A percentile compares a stretch with the other conserved stretches of the same genome.
Conservation (phyloP, 2,888 invertebrate genomes). For the Tachystola acroxantha region DNA sequence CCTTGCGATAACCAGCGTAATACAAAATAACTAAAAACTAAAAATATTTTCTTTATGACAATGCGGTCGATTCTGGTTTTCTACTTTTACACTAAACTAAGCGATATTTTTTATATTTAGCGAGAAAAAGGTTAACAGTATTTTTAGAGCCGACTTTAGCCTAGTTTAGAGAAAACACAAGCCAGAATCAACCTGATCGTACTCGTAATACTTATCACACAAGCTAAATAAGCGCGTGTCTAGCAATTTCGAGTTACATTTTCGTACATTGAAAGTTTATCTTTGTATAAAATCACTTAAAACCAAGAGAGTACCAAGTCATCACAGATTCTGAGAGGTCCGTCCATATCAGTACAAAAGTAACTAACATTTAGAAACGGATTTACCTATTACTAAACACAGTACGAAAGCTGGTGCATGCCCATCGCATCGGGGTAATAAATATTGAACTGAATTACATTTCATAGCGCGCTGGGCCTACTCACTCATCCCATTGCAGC, state of each 20-base stretch:
- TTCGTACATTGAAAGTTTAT: conserved; percentile 34
- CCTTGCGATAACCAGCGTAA: conserved; percentile 27
- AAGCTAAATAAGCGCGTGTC: conserved; percentile 38
- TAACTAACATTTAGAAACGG: conserved; percentile 62
- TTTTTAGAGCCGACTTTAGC: too few relatives aligned
- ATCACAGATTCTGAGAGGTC: conserved; percentile 74
- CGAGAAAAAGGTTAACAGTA: too few relatives aligned
- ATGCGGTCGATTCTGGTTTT: too few relatives aligned
- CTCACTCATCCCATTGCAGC: too few relatives aligned
- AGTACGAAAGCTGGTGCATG: conserved; percentile 59
- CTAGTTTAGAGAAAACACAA: too few relatives aligned
- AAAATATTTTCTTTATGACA: conserved; percentile 11
- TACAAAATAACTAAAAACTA: conserved; percentile 27
- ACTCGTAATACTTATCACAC: conserved; percentile 28
- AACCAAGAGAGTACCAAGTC: conserved; percentile 75
- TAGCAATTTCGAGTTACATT: conserved; percentile 42
- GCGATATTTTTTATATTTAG: too few relatives aligned
- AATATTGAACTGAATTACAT: too few relatives aligned
- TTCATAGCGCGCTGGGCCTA: too few relatives aligned
- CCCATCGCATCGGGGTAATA: conserved; percentile 32
- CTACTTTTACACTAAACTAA: too few relatives aligned
- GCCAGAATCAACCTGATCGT: too few relatives aligned
- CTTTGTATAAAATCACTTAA: conserved; percentile 66
- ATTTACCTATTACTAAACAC: conserved; percentile 55
- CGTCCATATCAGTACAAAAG: conserved; percentile 64